Base-by-base conservation (phyloP, 2,113 vertebrate genomes). In the Hemiscyllium ocellatum region DNA sequence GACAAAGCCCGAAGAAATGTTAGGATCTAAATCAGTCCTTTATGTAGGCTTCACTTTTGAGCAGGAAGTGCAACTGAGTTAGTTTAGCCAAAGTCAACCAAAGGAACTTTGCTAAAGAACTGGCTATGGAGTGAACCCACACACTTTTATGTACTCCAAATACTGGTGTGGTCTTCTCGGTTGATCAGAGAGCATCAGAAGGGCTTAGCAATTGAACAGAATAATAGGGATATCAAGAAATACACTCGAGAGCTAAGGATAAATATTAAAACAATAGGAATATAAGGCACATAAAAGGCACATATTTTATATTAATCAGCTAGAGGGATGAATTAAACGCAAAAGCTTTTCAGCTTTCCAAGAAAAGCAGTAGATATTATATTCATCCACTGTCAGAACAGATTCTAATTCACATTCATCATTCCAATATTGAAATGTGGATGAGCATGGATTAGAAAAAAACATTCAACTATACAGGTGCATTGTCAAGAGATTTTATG, bases 361-460 rank as follows among this genome's bases (percentile, higher is more conserved):
- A 29, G 47, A 72, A 70, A 19, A 95, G 47, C 68, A 33, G 50
- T 17, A 2, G 42, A 33, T 95, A 52, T 72, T 52, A 95, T 52
- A 47, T 76, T 72, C 15, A 95, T 95, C 69, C 69, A 72, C 42
- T 95, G 94, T 76, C 94, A 72, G 37, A 33, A 72, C 47, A 72
- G 47, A 72, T 93, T 93, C 94, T 95, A 95, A 95, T 95, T 95
- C 26, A 12, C 69, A 72, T 95, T 95, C 42, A 76, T 95, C 68
- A 95, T 76, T 52, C 24, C 69, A 95, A 72, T 50, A 26, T 95
- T 95, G 52, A 95, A 94, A 95, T 52, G 4, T 95, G 24, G 68
- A 52, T 7, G 24, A 50, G 47, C 72, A 95, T 72, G 47, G 68
- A 47, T 95, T 69, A 94, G 42, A 47, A 47, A 47, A 47, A 68